A percentile compares a stretch with the other conserved stretches of the same genome.
Evolutionary conservation across 2,888 invertebrate species (phyloP).

Genomic region (Caenorhabditis drosophilae): DNA sequence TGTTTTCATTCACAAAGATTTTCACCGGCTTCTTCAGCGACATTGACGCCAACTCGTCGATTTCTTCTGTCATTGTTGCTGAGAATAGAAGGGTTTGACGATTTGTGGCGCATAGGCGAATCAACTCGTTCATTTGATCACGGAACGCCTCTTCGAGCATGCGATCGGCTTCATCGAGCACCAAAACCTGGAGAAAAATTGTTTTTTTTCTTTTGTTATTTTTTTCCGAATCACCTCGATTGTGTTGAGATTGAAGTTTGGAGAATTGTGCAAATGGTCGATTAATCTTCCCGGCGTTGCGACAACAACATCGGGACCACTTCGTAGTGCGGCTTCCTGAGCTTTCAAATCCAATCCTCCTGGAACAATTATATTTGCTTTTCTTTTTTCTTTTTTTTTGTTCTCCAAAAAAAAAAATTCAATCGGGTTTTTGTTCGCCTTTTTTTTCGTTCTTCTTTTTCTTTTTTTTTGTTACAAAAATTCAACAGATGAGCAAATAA

Average conservation of each 20-base stretch:
- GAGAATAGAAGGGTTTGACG: conserved; percentile 97
- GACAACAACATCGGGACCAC: conserved; percentile 93
- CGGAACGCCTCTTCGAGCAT: conserved; percentile 99
- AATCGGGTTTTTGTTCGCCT: neutral
- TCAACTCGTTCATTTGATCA: conserved; percentile 98
- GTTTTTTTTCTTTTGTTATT: conserved; percentile 71
- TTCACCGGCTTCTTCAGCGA: conserved; percentile 90
- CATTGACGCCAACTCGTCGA: conserved; percentile 87
- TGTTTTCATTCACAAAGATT: conserved; percentile 93
- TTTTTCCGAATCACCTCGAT: conserved; percentile 76
- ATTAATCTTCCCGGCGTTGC: conserved; percentile 97
- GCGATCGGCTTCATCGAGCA: conserved; percentile 81
- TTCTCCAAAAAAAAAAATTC: neutral
- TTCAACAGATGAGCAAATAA: conserved; percentile 20
- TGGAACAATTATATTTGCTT: conserved; percentile 37
- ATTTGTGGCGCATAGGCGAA: conserved; percentile 85
- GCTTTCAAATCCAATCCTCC: conserved; percentile 73
- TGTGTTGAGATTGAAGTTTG: conserved; percentile 83
- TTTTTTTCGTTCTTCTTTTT: neutral
- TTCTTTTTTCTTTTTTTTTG: neutral
- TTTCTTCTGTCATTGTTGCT: conserved; percentile 97
- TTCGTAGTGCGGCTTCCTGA: conserved; percentile 75
- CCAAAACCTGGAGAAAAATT: conserved; percentile 71
- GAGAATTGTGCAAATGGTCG: conserved; percentile 93
- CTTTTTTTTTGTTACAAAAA: neutral